Evolutionary conservation across 2,797 vertebrate species (phyloP), one percentile per base, ranked within the genome.

Genomic region (Acanthurus leucopareius): DNA sequence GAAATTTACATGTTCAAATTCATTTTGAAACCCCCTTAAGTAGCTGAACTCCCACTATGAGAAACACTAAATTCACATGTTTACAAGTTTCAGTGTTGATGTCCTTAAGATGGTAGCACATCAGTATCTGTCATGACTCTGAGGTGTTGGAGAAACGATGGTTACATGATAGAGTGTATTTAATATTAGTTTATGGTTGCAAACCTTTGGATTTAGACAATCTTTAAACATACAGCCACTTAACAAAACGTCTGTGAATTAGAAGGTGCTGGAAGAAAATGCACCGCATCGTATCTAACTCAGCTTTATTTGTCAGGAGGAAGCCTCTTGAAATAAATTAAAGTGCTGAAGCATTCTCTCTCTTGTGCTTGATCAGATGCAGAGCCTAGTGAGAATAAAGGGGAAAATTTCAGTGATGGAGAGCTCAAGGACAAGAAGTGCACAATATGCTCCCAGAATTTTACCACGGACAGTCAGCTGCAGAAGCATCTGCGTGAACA

Each of bases 401-500:
- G 15, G 65, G 96, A 96, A 59, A 91, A 79, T 85, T 95, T 95
- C 94, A 91, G 91, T 6, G 95, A 92, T 89, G 95, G 93, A 75
- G 95, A 95, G 73, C 83, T 95, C 82, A 95, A 79, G 92, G 96
- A 97, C 83, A 96, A 83, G 91, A 98, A 96, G 90, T 99, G 98
- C 93, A 96, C 95, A 14, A 95, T 98, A 87, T 99, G 98, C 88
- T 94, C 96, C 75, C 96, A 97, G 78, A 94, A 94, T 79, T 99
- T 98, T 74, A 95, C 95, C 75, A 98, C 97, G 52, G 97, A 98
- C 78, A 97, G 96, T 83, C 97, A 98, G 84, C 96, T 99, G 73
- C 97, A 99, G 86, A 97, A 96, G 93, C 98, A 99, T 91, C 97
- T 97, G 79, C 96, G 96, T 57, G 97, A 98, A 82, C 98, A 99